Evolutionary conservation across 2,888 invertebrate species (phyloP).

Genomic region (Conops quadrifasciatus): DNA sequence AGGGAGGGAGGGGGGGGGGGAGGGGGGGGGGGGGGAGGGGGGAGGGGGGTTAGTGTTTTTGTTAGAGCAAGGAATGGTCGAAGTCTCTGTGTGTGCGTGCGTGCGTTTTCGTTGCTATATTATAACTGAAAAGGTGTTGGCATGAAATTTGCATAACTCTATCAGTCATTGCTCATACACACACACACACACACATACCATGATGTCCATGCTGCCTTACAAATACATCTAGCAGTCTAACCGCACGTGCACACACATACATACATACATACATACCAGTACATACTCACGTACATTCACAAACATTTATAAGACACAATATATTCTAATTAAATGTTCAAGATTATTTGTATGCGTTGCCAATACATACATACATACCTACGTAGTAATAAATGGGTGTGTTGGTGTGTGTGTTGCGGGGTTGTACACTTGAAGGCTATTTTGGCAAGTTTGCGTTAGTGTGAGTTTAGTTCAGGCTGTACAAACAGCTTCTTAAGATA

Average conservation of each 20-base stretch:
- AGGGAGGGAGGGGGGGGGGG: too few species aligned
- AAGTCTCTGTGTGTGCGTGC: background rate
- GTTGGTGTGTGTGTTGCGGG: background rate
- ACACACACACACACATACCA: conserved; percentile 21
- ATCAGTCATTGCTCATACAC: conserved; percentile 28
- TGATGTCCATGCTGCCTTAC: conserved; percentile 28
- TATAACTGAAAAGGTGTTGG: conserved; percentile 46
- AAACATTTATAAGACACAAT: conserved; percentile 12
- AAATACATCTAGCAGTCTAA: background rate
- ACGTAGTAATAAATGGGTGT: background rate
- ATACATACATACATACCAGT: background rate
- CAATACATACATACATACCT: background rate
- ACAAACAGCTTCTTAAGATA: conserved; percentile 26
- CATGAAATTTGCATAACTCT: conserved; percentile 50
- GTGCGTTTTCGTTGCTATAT: too few species aligned
- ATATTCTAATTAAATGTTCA: conserved; percentile 34
- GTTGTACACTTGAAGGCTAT: conserved; percentile 19
- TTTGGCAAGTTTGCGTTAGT: conserved; percentile 9
- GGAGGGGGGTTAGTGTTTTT: too few species aligned
- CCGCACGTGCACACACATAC: conserved; percentile 4
- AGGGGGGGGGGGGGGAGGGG: background rate
- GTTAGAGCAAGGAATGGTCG: too few species aligned
- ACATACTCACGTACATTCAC: background rate
- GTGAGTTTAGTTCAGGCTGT: background rate
- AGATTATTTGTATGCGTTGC: conserved; percentile 21